Conservation (phyloP, 2,797 vertebrate genomes). For the Pseudomugil gertrudae region DNA sequence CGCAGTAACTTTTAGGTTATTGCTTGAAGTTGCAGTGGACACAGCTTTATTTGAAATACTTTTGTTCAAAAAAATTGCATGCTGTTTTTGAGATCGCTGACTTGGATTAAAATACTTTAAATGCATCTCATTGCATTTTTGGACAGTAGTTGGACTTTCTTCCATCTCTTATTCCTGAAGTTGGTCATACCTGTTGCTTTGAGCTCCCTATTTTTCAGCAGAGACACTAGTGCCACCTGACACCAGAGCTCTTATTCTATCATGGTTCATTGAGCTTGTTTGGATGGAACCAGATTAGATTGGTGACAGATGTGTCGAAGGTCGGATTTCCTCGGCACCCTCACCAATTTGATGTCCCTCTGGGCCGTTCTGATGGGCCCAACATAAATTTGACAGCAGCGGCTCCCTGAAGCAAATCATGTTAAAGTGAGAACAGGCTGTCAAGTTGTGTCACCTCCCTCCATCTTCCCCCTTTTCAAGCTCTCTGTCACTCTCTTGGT, state of each 20-base stretch:
- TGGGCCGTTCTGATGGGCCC: constrained; percentile 47
- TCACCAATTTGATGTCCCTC: constrained; percentile 61
- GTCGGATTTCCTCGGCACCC: constrained; percentile 56
- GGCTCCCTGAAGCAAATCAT: constrained; percentile 65
- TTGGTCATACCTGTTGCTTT: constrained; percentile 14
- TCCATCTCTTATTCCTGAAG: not conserved
- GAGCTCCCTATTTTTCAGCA: constrained; percentile 18
- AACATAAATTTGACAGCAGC: constrained; percentile 72
- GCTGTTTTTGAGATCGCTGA: constrained; percentile 3
- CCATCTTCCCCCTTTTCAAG: constrained; percentile 46
- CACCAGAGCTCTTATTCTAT: constrained; percentile 38
- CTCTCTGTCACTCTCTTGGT: constrained; percentile 22
- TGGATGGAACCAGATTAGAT: constrained; percentile 65
- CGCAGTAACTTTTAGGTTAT: no score
- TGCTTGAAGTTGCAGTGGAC: no score
- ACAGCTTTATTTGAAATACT: no score
- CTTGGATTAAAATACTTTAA: constrained; percentile 5
- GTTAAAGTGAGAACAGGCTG: constrained; percentile 70
- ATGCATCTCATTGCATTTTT: no score
- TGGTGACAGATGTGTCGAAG: constrained; percentile 41
- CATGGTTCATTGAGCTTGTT: constrained; percentile 46
- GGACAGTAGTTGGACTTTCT: constrained; percentile 3
- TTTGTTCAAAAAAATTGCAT: not conserved
- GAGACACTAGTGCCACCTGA: constrained; percentile 41
- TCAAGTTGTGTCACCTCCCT: constrained; percentile 61